Percentiles rank a stretch among this genome's conserved stretches.
Conservation (phyloP, 2,113 vertebrate genomes). For the Gavia stellata region DNA sequence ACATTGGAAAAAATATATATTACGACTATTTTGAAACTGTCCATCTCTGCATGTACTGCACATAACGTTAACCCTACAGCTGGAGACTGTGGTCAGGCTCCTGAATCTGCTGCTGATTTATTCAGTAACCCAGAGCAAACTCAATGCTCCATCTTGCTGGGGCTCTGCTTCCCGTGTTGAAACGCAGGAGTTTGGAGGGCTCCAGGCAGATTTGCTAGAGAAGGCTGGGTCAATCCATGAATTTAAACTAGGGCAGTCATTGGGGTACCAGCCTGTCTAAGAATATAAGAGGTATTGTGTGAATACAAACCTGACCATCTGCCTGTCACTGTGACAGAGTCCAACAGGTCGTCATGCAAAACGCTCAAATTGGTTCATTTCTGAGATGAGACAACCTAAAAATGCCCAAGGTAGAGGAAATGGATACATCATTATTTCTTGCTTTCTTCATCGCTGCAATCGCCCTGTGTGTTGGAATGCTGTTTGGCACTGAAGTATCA, state of each 20-base stretch:
- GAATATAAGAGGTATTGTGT: fast-evolving
- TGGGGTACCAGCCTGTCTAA: not conserved
- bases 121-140: not conserved
- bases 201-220: not conserved
- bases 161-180: not conserved
- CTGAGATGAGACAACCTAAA: not conserved
- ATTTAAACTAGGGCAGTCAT: fast-evolving
- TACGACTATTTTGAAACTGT: not conserved
- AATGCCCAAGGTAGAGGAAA: not conserved
- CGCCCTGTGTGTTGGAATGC: fast-evolving
- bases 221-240: not conserved
- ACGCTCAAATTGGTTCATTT: not conserved
- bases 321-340: not conserved
- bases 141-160: fast-evolving
- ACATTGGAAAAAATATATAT: not conserved
- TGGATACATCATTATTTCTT: not conserved
- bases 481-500: not conserved
- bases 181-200: not conserved
- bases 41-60: not conserved
- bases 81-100: not conserved
- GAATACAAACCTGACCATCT: fast-evolving
- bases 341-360: not conserved
- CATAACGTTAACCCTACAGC: fast-evolving
- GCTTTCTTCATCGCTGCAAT: not conserved
- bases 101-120: not conserved